Conservation (phyloP, 2,797 vertebrate species). For the Smutsia temminckii region DNA sequence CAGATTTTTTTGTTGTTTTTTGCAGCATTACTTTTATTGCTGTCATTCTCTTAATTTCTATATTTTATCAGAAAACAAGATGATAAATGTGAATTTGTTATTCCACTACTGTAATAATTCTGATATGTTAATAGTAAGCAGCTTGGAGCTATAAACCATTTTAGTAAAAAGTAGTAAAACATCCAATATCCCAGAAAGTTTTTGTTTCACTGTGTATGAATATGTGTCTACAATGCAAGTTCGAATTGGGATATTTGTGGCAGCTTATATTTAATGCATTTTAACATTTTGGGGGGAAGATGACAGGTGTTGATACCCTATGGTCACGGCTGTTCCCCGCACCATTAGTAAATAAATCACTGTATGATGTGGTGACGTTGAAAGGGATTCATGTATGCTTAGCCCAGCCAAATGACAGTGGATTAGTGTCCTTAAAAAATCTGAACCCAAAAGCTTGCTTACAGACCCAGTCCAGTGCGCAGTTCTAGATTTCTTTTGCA, state of each 20-base stretch:
- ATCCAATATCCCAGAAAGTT: neutral
- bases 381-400: neutral
- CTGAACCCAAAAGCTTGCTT: slow-evolving; percentile 13
- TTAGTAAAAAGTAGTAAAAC: slow-evolving; percentile 46
- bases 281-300: neutral
- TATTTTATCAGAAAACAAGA: slow-evolving; percentile 42
- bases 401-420: neutral
- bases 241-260: slow-evolving; percentile 33
- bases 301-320: slow-evolving; percentile 38
- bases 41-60: slow-evolving; percentile 1
- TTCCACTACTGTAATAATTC: neutral
- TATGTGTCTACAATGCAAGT: neutral
- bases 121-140: slow-evolving; percentile 7
- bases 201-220: neutral
- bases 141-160: slow-evolving; percentile 46
- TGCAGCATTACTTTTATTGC: neutral
- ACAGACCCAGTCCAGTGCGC: neutral
- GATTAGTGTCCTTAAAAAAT: slow-evolving; percentile 33
- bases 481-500: slow-evolving; percentile 27
- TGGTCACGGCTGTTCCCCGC: slow-evolving; percentile 27
- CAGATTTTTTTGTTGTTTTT: neutral
- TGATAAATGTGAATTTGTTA: slow-evolving; percentile 18
- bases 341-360: slow-evolving; percentile 38
- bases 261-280: neutral
- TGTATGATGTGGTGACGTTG: neutral